Evolutionary conservation across 2,888 invertebrate genomes (phyloP), one percentile per base, ranked within the genome.

Genomic region (Pachymerium ferrugineum): DNA sequence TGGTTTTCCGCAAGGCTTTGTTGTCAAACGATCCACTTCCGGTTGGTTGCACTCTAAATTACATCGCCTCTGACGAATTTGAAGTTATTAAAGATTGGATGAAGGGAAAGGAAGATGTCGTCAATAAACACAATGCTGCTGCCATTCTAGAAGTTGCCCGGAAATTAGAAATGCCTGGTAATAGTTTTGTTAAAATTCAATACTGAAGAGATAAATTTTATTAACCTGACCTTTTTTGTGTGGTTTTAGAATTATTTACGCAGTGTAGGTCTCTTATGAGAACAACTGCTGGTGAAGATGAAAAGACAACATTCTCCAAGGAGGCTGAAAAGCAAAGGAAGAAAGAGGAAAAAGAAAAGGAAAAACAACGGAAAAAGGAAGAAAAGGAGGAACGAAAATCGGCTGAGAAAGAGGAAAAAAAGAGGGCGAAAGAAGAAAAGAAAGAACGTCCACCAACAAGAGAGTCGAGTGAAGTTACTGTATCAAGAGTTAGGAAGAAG

Each of bases 111-210:
- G 25, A 25, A 54, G 25, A 22, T 1, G 54, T 25, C 3, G 25
- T 54, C 25, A 25, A 54, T 25, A 4, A 0, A 12, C 8, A 8
- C 0, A 54, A 54, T 54, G 22, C 54, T 1, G 2, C 0, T 6
- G 54, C 22, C 12, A 54, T 54, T 54, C 1, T 54, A 10, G 0
- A 4, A 1, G 54, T 54, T 5, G 54, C 54, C 8, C 8, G 25
- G 54, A 54, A 25, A 14, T 54, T 54, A 14, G 54, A 54, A 54
- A 54, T 54, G 54, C 54, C 54, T 54, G 54, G 54, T 54, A 25
- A 25, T n/a, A n/a, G n/a, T n/a, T n/a, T n/a, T n/a, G n/a, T 38
- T 38, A n/a, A 10, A 10, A n/a, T 4, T 38, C 6, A 3, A 47
- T 47, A 19, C n/a, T n/a, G n/a, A n/a, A n/a, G n/a, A n/a, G n/a